These are phyloP conservation scores for Potamarius usumacintae DNA, from an alignment of 2,113 vertebrate genomes.

Conservation along the genomic window DNA sequence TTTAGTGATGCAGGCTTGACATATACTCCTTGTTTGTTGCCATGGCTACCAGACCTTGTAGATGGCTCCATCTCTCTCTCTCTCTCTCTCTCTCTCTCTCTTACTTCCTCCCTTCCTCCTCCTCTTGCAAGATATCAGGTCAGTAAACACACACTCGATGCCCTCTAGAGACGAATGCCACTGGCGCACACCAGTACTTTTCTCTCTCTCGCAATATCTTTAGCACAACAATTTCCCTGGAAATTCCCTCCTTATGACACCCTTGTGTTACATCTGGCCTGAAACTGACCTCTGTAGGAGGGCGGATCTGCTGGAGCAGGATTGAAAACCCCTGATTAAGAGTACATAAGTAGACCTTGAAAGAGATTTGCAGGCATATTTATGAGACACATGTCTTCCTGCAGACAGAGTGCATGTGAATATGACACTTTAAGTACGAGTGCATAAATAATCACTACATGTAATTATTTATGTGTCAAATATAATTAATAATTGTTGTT, in stretches of 20 bases:
- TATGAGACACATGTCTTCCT: not conserved
- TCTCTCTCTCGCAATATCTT: constrained; percentile 30
- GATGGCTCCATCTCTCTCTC: constrained; percentile 73
- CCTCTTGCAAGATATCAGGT: constrained; percentile 47
- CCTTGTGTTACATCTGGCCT: constrained; percentile 1
- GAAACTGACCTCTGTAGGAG: constrained; percentile 7
- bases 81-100: constrained; percentile 70
- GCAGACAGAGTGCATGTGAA: not conserved
- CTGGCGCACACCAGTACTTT: constrained; percentile 15
- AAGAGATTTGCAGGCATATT: not conserved
- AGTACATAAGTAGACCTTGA: not conserved
- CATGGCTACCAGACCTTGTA: constrained; percentile 76
- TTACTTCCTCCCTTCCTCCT: constrained; percentile 62
- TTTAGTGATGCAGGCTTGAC: constrained; percentile 80
- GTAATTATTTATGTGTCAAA: not conserved
- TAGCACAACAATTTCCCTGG: constrained; percentile 13
- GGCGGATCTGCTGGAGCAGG: not conserved
- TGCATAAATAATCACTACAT: not conserved
- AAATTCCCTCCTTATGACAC: constrained; percentile 13
- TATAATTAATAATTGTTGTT: not conserved
- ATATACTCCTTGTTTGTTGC: constrained; percentile 82
- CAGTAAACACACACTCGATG: constrained; percentile 46
- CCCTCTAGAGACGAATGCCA: constrained; percentile 40
- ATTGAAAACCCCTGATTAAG: constrained; percentile 23
- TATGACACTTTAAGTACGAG: not conserved